Conservation (phyloP, 2,113 vertebrate genomes). For the Panthera tigris region DNA sequence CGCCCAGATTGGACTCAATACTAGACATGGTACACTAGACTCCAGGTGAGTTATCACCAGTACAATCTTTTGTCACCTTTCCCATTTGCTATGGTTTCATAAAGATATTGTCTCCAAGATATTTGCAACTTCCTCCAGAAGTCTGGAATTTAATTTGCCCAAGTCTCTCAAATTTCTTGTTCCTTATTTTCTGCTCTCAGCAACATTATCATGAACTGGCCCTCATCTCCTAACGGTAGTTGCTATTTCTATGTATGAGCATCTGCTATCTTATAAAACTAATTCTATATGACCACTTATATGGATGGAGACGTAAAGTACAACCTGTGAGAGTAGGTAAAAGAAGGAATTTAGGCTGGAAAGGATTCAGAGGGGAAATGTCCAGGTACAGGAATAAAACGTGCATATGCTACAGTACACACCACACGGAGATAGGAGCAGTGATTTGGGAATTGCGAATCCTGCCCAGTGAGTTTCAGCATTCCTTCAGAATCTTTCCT, state of each 20-base stretch:
- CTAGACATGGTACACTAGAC: neutral
- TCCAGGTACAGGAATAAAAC: neutral
- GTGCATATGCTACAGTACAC: neutral
- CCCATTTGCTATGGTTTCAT: constrained; percentile 1
- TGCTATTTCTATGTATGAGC: neutral
- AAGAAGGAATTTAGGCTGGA: neutral
- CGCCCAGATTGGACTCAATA: neutral
- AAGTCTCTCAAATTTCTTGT: neutral
- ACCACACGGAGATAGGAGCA: neutral
- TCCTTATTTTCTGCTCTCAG: constrained; percentile 1
- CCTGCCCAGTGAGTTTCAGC: neutral
- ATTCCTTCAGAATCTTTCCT: neutral
- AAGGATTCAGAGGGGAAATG: neutral
- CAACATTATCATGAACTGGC: neutral
- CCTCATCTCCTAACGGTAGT: neutral
- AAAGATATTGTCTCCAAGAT: neutral
- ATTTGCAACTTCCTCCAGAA: constrained; percentile 9
- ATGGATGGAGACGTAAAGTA: neutral
- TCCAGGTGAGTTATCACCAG: neutral
- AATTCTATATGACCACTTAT: neutral
- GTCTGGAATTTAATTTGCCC: neutral
- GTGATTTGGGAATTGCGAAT: neutral
- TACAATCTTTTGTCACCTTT: neutral
- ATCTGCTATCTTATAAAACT: neutral
- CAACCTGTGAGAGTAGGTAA: neutral